Evolutionary conservation across 2,888 invertebrate genomes (phyloP).

Genomic region (Alentia gelatinosa): DNA sequence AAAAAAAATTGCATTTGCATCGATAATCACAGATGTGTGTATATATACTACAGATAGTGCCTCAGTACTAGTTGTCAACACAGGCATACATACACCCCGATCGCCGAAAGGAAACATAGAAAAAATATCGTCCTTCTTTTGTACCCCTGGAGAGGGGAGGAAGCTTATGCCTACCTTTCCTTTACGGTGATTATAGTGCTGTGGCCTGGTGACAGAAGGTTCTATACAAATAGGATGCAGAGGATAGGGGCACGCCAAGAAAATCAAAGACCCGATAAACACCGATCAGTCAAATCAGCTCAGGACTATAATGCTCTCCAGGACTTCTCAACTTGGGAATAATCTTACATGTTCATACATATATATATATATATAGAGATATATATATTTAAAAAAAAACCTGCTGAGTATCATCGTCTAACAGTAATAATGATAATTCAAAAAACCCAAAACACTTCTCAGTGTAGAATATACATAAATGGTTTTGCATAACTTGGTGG

Average conservation of each 20-base stretch:
- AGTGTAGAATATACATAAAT: neutral
- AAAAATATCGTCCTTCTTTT: neutral
- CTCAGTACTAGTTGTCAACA: neutral
- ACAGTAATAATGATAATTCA: neutral
- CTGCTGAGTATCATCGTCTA: conserved; percentile 18
- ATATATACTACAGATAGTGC: conserved; percentile 45
- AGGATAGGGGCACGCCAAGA: conserved; percentile 48
- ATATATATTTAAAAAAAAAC: neutral
- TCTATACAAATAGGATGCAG: neutral
- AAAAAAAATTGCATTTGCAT: conserved; percentile 45
- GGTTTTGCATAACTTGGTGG: neutral
- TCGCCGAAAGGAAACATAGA: neutral
- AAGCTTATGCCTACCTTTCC: neutral
- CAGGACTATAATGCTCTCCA: conserved; percentile 40
- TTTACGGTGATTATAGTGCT: neutral
- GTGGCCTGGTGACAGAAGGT: neutral
- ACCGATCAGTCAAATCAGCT: conserved; percentile 41
- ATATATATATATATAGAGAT: neutral
- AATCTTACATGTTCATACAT: conserved; percentile 10
- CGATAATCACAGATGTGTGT: conserved; percentile 51
- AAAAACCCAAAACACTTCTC: neutral
- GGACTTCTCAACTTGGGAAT: conserved; percentile 37
- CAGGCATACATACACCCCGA: neutral
- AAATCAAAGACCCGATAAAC: conserved; percentile 6
- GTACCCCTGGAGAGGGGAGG: neutral